Percentiles rank a stretch among this genome's conserved stretches.
phyloP scores from a whole-genome alignment of 2,888 invertebrate species.

The Drosophila helvetica region DNA sequence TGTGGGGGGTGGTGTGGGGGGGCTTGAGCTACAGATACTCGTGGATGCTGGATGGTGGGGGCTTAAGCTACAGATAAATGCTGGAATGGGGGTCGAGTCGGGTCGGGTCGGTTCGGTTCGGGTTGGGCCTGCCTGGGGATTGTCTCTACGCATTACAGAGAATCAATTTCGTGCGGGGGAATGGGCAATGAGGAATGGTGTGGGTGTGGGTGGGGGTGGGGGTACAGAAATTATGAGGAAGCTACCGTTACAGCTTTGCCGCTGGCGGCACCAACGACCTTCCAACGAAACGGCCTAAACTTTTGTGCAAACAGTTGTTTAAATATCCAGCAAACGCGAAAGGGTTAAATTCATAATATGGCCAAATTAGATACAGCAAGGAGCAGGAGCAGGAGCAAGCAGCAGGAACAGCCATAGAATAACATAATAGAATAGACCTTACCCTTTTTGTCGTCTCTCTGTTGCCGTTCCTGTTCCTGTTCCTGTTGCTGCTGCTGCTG shows the following conservation, averaged over 20 bases:
- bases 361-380: slow-evolving; percentile 72
- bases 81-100: not conserved
- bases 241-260: slow-evolving; percentile 27
- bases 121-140: not conserved
- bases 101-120: no score
- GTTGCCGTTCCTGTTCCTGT: slow-evolving; percentile 3
- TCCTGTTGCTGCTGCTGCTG: no score
- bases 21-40: not conserved
- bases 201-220: not conserved
- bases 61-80: slow-evolving; percentile 1
- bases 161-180: slow-evolving; percentile 64
- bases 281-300: slow-evolving; percentile 63
- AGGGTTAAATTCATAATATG: slow-evolving; percentile 80
- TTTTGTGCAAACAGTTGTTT: slow-evolving; percentile 80
- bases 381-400: no score
- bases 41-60: not conserved
- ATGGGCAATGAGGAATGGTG: no score
- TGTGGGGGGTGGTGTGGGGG: slow-evolving; percentile 32
- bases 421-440: slow-evolving; percentile 67
- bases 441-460: slow-evolving; percentile 35
- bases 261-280: slow-evolving; percentile 59
- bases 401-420: slow-evolving; percentile 53
- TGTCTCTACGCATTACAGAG: slow-evolving; percentile 62
- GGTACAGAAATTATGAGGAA: slow-evolving; percentile 68
- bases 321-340: slow-evolving; percentile 77